Base-by-base conservation (phyloP, 2,888 invertebrate species). In the Tipula confusa region DNA sequence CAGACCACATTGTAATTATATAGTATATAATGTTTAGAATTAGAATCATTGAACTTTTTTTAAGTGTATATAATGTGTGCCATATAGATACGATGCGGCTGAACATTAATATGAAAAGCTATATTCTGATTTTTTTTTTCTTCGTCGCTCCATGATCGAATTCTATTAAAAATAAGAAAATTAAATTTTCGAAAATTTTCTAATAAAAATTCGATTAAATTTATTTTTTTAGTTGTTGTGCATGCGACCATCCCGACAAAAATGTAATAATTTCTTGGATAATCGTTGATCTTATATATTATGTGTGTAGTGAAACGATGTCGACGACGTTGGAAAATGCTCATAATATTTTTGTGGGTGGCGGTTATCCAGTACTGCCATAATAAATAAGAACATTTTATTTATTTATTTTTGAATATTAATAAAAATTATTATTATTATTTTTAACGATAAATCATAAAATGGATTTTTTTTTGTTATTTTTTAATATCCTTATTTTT, bases 341-440 rank as follows among this genome's bases (percentile, higher is more conserved):
- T 43, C 43, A 7, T 43, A n/a, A 43, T 43, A 43, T 15, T 15
- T 43, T 5, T 43, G 15, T 64, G 64, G 18, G 64, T 64, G 24
- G 18, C 7, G 18, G 24, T 64, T 64, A 64, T 64, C 64, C 64
- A 64, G 24, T 9, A 0, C 5, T 64, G 7, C 64, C 64, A 64
- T 24, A 64, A 43, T 24, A 64, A 24, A 43, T 15, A 43, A 43
- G 43, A 43, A 64, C 64, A 64, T 64, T 64, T 64, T 64, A 64
- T 64, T 64, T 64, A 64, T 64, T 64, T 64, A 64, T 64, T 64
- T 64, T 64, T 64, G 64, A 64, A 64, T 64, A 64, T 64, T 64
- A 64, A 64, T 24, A 64, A 64, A n/a, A 64, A 64, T 64, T 64
- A 64, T 24, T 64, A 38, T 13, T 38, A 64, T 64, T 64, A 64